These are phyloP conservation scores for Camponotus vicinus DNA, from an alignment of 1,140 invertebrate species.

Conservation along the genomic window DNA sequence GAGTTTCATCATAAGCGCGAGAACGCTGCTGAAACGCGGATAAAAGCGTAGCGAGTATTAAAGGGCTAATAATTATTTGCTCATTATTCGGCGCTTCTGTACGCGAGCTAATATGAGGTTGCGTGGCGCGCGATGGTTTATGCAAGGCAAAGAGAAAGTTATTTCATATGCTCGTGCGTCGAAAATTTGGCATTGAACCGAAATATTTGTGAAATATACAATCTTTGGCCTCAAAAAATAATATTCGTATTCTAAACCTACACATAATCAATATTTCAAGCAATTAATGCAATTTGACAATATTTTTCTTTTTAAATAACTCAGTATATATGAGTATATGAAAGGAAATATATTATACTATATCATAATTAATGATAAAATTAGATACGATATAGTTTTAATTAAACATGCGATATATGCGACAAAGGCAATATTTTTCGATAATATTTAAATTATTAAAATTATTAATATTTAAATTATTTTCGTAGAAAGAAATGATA, in stretches of 20 bases:
- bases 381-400: too few species aligned
- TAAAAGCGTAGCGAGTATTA: slow-evolving; percentile 23
- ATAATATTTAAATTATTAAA: too few species aligned
- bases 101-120: neutral
- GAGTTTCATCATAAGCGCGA: slow-evolving; percentile 6
- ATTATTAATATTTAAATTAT: too few species aligned
- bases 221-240: neutral
- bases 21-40: neutral
- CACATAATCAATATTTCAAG: neutral
- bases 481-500: too few species aligned
- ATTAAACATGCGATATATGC: too few species aligned
- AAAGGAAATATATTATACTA: too few species aligned
- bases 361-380: too few species aligned
- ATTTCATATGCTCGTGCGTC: neutral
- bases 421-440: too few species aligned
- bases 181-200: slow-evolving; percentile 9
- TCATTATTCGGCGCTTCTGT: slow-evolving; percentile 24
- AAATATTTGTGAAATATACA: neutral
- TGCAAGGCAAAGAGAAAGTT: neutral
- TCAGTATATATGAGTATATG: neutral
- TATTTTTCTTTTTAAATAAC: neutral
- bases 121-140: slow-evolving; percentile 5
- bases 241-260: neutral
- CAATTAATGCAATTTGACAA: neutral
- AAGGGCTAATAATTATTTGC: slow-evolving; percentile 39